phyloP scores from a whole-genome alignment of 2,888 invertebrate species.

The Synanthedon myopaeformis region DNA sequence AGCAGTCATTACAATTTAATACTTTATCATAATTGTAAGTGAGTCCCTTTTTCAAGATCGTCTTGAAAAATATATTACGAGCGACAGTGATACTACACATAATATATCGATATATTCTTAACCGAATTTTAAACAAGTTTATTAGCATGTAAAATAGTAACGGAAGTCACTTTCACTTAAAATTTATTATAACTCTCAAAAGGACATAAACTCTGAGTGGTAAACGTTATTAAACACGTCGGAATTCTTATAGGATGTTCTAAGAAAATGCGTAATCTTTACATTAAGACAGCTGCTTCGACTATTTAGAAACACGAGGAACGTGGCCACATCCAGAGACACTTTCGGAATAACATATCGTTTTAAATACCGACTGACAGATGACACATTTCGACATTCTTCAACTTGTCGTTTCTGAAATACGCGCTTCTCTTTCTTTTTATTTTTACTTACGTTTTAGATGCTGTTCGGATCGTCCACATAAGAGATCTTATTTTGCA shows the following conservation, averaged over 20 bases:
- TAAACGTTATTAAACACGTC: slow-evolving; percentile 25
- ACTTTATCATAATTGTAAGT: no score
- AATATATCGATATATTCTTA: no score
- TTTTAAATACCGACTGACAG: slow-evolving; percentile 69
- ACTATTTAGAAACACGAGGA: slow-evolving; percentile 56
- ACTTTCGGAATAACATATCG: slow-evolving; percentile 65
- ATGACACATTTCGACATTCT: slow-evolving; percentile 70
- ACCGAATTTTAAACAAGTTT: neutral
- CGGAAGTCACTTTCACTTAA: neutral
- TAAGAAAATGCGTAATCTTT: slow-evolving; percentile 44
- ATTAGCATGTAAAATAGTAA: neutral
- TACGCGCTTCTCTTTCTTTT: slow-evolving; percentile 39
- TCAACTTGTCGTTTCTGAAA: slow-evolving; percentile 68
- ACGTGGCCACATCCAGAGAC: slow-evolving; percentile 35
- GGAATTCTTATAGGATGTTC: slow-evolving; percentile 44
- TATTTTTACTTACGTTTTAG: slow-evolving; percentile 35
- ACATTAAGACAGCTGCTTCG: slow-evolving; percentile 51
- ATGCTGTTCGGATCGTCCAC: slow-evolving; percentile 17
- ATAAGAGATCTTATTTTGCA: neutral
- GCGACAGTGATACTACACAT: no score
- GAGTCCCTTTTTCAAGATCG: no score
- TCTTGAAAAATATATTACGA: no score
- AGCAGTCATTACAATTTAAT: no score
- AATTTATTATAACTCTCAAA: slow-evolving; percentile 18
- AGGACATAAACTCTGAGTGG: slow-evolving; percentile 17